A percentile compares a stretch with the other conserved stretches of the same genome.
phyloP scores from a whole-genome alignment of 2,888 invertebrate genomes.

The Drosophila falleni region DNA sequence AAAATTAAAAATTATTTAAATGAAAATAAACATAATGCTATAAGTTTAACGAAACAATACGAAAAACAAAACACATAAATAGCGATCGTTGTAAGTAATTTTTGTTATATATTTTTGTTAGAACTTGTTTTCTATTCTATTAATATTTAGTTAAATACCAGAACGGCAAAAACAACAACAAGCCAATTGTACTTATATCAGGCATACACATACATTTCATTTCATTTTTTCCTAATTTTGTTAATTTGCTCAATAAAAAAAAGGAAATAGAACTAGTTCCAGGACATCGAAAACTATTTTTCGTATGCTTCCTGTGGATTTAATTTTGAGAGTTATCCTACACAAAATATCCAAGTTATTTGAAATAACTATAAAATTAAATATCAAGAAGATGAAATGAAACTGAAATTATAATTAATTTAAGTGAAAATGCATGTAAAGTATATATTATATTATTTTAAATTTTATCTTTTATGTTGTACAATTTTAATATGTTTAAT shows the following conservation, averaged over 20 bases:
- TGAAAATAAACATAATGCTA: constrained; percentile 37
- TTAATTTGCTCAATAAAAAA: constrained; percentile 32
- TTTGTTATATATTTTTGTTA: constrained; percentile 83
- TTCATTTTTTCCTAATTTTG: constrained; percentile 19
- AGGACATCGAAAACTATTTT: constrained; percentile 17
- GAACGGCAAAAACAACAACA: constrained; percentile 46
- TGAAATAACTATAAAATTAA: constrained; percentile 80
- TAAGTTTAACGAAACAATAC: constrained; percentile 26
- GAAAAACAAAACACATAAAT: constrained; percentile 35
- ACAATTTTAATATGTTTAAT: constrained; percentile 50
- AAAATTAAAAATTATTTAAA: constrained; percentile 41
- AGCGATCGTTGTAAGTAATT: constrained; percentile 68
- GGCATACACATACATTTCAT: constrained; percentile 35
- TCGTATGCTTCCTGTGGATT: constrained; percentile 10
- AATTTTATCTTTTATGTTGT: constrained; percentile 51
- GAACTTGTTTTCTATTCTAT: constrained; percentile 81
- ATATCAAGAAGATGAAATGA: constrained; percentile 25
- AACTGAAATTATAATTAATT: constrained; percentile 30
- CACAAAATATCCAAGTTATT: constrained; percentile 73
- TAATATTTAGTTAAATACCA: constrained; percentile 74
- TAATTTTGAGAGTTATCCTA: constrained; percentile 25
- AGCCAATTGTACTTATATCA: constrained; percentile 77
- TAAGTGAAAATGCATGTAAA: constrained; percentile 55
- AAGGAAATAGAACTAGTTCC: constrained; percentile 13
- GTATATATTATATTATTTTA: constrained; percentile 38